Evolutionary conservation across 92 coral and sea anemone genomes (phyloP).

Genomic region (Galaxea fascicularis): DNA sequence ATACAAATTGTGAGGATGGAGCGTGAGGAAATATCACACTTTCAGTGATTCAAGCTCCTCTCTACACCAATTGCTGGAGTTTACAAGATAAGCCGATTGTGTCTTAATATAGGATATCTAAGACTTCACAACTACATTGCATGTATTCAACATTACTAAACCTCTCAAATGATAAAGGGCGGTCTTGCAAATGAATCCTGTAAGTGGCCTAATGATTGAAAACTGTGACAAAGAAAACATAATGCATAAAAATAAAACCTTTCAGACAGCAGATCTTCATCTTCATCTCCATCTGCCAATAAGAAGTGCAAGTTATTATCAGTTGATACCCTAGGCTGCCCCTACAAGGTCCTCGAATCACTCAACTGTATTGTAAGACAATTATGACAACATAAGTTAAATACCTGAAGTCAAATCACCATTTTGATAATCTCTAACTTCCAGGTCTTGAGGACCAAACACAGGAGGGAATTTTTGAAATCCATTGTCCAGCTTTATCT

Average conservation of each 20-base stretch:
- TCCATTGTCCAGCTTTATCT: conserved; percentile 67
- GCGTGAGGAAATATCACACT: too few species aligned
- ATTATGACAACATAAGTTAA: not conserved
- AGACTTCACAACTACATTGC: too few species aligned
- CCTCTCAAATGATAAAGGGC: too few species aligned
- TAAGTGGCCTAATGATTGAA: too few species aligned
- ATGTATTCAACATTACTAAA: too few species aligned
- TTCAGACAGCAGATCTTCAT: conserved; percentile 82
- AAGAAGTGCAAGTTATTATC: not conserved
- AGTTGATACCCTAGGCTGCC: not conserved
- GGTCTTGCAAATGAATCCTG: too few species aligned
- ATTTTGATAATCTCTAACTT: conserved; percentile 74
- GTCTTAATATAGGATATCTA: too few species aligned
- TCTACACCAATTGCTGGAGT: too few species aligned
- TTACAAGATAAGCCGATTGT: too few species aligned
- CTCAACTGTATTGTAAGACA: too few species aligned
- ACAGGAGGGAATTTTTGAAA: conserved; percentile 83
- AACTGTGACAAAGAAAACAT: not conserved
- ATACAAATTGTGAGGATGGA: too few species aligned
- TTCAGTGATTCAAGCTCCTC: too few species aligned
- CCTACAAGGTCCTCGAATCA: not conserved
- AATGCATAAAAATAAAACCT: conserved; percentile 44
- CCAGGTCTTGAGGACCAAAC: conserved; percentile 71
- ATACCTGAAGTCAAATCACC: conserved; percentile 60
- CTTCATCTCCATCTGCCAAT: conserved; percentile 41